Evolutionary conservation across 2,797 vertebrate genomes (phyloP).

Genomic region (Odontamblyopus rebecca): DNA sequence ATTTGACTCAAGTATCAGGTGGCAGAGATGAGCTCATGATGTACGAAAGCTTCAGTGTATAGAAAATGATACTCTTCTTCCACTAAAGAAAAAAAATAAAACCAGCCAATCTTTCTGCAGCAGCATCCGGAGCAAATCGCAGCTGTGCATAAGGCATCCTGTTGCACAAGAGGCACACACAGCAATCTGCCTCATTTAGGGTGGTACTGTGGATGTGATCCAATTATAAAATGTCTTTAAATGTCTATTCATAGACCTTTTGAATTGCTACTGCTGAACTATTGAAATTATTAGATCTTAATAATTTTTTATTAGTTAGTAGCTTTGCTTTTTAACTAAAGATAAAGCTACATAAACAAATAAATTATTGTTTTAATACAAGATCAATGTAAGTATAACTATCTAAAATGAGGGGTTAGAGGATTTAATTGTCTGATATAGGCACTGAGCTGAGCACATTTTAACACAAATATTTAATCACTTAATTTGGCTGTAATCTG

Average conservation of each 20-base stretch:
- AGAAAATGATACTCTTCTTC: conserved; percentile 48
- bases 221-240: neutral
- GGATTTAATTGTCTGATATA: neutral
- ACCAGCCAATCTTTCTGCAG: conserved; percentile 33
- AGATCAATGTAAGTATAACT: neutral
- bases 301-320: too few relatives aligned
- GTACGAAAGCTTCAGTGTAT: conserved; percentile 42
- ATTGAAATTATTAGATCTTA: neutral
- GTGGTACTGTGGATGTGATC: neutral
- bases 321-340: too few relatives aligned
- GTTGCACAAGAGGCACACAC: conserved; percentile 53
- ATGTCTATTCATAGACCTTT: neutral
- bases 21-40: conserved; percentile 60
- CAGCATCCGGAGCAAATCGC: conserved; percentile 80
- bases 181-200: neutral
- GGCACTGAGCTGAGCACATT: neutral
- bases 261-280: neutral
- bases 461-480: too few relatives aligned
- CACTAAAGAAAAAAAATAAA: conserved; percentile 12
- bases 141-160: conserved; percentile 81
- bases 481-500: too few relatives aligned
- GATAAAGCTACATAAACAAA: too few relatives aligned
- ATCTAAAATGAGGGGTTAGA: neutral
- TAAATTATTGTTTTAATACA: neutral
- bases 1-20: conserved; percentile 67